phyloP scores from a whole-genome alignment of 2,113 vertebrate genomes.

The Pterophyllum scalare region DNA sequence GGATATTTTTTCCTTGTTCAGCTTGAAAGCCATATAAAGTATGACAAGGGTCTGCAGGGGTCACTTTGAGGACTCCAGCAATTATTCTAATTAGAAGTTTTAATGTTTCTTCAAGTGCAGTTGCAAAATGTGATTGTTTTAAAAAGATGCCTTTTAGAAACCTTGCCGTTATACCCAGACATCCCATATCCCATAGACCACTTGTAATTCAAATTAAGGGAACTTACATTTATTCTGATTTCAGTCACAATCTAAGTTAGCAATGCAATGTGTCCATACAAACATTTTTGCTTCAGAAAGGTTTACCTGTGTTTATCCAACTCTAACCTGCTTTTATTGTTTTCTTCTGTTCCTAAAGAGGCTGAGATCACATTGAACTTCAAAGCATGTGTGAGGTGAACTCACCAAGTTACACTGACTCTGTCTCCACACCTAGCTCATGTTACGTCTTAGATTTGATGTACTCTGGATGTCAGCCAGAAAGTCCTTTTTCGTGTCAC shows the following conservation, averaged over 20 bases:
- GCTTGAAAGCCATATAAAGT: no score
- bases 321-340: background rate
- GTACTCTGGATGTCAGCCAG: slow-evolving; percentile 16
- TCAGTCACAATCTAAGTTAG: no score
- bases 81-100: background rate
- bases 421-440: slow-evolving; percentile 37
- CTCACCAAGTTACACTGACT: background rate
- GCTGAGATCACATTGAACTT: slow-evolving; percentile 28
- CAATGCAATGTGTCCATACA: no score
- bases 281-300: background rate
- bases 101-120: background rate
- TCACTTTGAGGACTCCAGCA: background rate
- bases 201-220: background rate
- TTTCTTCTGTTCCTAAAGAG: background rate
- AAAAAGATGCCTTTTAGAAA: background rate
- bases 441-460: background rate
- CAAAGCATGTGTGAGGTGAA: slow-evolving; percentile 31
- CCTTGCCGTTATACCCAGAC: background rate
- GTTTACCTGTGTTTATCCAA: background rate
- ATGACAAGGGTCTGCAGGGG: background rate
- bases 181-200: background rate
- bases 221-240: background rate
- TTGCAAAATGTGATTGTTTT: background rate
- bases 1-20: no score
- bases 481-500: slow-evolving; percentile 32